These are phyloP conservation scores for Laterallus jamaicensis DNA, from an alignment of 2,113 vertebrate species.

Conservation along the genomic window DNA sequence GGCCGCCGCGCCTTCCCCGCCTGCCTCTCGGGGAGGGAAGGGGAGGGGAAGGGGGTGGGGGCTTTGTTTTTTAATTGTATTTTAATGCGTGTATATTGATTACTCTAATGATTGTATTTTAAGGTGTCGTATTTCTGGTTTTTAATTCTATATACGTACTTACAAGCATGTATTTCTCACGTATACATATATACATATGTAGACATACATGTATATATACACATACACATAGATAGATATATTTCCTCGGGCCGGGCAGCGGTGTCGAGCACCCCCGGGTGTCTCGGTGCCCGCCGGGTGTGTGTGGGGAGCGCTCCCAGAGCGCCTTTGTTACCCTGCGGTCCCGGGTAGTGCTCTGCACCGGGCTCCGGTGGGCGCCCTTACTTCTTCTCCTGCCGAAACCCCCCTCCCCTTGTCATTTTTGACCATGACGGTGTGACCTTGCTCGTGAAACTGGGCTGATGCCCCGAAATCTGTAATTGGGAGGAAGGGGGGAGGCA, in stretches of 20 bases:
- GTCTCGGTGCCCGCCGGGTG: not conserved
- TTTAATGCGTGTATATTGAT: accelerated
- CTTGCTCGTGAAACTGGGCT: not conserved
- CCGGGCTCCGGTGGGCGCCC: not conserved
- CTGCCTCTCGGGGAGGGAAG: no score
- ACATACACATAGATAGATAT: accelerated
- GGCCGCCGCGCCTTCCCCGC: not conserved
- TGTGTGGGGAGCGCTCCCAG: not conserved
- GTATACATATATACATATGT: not conserved
- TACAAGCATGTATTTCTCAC: no score
- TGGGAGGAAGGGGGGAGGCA: not conserved
- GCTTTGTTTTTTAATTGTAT: accelerated
- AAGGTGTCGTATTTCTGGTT: not conserved
- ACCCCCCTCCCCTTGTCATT: not conserved
- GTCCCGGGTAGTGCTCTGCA: not conserved
- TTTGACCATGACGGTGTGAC: not conserved
- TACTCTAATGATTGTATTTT: not conserved
- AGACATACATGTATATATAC: accelerated
- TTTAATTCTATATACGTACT: not conserved
- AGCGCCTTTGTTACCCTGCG: not conserved
- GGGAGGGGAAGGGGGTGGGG: no score
- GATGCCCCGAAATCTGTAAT: not conserved
- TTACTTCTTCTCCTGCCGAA: not conserved
- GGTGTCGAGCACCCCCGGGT: not conserved
- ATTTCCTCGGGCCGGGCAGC: not conserved